Evolutionary conservation across 30 jellyfish, hydroid and myxozoan species (phyloP).

Genomic region (Aurelia aurita): DNA sequence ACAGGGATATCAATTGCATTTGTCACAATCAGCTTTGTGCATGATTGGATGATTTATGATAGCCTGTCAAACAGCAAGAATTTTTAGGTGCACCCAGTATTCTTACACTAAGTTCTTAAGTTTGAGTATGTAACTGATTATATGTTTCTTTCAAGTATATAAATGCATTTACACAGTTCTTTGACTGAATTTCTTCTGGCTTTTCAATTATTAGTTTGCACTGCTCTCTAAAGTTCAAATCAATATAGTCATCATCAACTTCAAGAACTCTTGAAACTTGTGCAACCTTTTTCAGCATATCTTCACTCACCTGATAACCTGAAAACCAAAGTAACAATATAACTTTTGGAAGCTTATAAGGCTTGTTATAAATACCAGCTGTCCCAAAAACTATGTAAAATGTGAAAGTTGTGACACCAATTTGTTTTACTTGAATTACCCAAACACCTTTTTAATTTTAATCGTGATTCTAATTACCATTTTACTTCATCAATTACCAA

Average conservation of each 20-base stretch:
- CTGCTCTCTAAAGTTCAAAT: slow-evolving; percentile 37
- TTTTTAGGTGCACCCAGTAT: too few relatives aligned
- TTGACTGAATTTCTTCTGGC: slow-evolving; percentile 38
- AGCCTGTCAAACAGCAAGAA: too few relatives aligned
- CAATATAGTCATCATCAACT: slow-evolving; percentile 17
- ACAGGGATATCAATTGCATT: too few relatives aligned
- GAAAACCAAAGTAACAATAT: not conserved
- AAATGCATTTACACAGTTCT: slow-evolving; percentile 30
- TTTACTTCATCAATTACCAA: too few relatives aligned
- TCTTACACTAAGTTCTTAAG: not conserved
- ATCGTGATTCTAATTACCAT: too few relatives aligned
- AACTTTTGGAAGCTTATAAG: not conserved
- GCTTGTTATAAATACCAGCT: too few relatives aligned
- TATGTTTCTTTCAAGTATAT: slow-evolving; percentile 30
- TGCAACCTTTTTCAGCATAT: slow-evolving; percentile 35
- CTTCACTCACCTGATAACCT: slow-evolving; percentile 36
- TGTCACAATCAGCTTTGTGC: too few relatives aligned
- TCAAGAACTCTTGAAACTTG: slow-evolving; percentile 37
- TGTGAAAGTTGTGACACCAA: too few relatives aligned
- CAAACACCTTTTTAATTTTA: too few relatives aligned
- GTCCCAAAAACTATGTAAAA: too few relatives aligned
- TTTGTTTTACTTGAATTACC: too few relatives aligned
- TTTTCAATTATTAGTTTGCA: slow-evolving; percentile 19
- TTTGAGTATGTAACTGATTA: slow-evolving; percentile 20
- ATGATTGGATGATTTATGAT: too few relatives aligned